Evolutionary conservation across 2,888 invertebrate genomes (phyloP).

Genomic region (Monopis laevigella): DNA sequence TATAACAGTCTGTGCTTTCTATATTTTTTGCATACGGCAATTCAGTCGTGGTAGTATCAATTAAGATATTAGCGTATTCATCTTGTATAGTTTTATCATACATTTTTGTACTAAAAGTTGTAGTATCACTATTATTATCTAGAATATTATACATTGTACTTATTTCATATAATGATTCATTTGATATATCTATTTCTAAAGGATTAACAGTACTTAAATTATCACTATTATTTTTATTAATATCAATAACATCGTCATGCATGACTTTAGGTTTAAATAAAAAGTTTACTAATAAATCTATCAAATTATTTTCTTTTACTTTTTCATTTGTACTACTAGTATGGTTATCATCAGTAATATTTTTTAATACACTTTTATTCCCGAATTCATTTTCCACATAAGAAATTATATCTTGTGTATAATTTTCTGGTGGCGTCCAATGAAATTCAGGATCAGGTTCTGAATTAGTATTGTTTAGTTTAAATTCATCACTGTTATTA

Average conservation of each 20-base stretch:
- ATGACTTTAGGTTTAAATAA: not conserved
- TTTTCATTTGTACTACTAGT: not conserved
- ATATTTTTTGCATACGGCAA: too few relatives aligned
- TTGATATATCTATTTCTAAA: not conserved
- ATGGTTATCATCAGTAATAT: not conserved
- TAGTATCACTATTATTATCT: not conserved
- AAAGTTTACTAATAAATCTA: constrained; percentile 6
- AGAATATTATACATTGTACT: too few relatives aligned
- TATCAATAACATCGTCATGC: not conserved
- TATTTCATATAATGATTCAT: not conserved
- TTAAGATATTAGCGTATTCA: too few relatives aligned
- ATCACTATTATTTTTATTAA: constrained; percentile 2
- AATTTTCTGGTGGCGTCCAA: constrained; percentile 32
- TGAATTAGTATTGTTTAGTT: constrained; percentile 9
- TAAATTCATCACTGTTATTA: not conserved
- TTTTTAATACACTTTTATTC: not conserved
- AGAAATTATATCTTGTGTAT: constrained; percentile 31
- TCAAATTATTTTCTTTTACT: not conserved
- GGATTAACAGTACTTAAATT: too few relatives aligned
- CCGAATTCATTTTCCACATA: constrained; percentile 32
- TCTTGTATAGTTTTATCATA: not conserved
- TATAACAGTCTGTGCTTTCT: too few relatives aligned
- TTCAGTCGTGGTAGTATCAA: too few relatives aligned
- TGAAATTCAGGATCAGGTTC: constrained; percentile 29
- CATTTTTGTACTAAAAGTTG: not conserved